Base-by-base conservation (phyloP, 1,140 invertebrate genomes). In the Carcinoscorpius rotundicauda region DNA sequence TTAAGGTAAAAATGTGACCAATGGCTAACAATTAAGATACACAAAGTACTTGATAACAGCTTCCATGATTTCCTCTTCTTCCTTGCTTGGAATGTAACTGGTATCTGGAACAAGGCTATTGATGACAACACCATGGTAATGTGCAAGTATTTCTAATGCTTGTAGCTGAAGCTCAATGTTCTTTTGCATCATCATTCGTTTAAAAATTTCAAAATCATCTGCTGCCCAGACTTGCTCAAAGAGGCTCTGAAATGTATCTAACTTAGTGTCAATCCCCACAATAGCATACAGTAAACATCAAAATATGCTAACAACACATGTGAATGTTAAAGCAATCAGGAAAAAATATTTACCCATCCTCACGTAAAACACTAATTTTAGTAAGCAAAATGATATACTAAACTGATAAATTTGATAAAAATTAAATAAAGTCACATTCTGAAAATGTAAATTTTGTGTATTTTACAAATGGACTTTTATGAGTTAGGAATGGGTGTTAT, bases 131-230 rank as follows among this genome's bases (percentile, higher is more conserved):
- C 74, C 75, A 52, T 74, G 72, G 29, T 86, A 84, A 73, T 93
- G 89, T 61, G 79, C 74, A 11, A 97, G 87, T 71, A 97, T 81
- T 77, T 93, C 88, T 65, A 97, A 75, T 3, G 93, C 90, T 78
- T 95, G 91, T 58, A 96, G 75, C 74, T 97, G 93, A 6, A 97
- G 79, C 74, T 97, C 93, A 49, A 96, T 83, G 76, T 97, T 97
- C 72, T 93, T 91, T 75, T 94, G 87, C 9, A 87, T 91, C 93
- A 97, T 97, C 85, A 97, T 90, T 65, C 88, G 83, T 67, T 91
- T 88, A 74, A 97, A 97, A 73, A 95, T 87, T 66, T 87, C 83
- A 70, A 87, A 92, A 73, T 97, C 90, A 73, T 96, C 93, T 3
- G 92, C 91, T 0, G 93, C 92, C 86, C 92, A 91, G 60, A 97